These are phyloP conservation scores for Bombus sylvicola DNA, from an alignment of 1,140 invertebrate genomes.

Conservation along the genomic window DNA sequence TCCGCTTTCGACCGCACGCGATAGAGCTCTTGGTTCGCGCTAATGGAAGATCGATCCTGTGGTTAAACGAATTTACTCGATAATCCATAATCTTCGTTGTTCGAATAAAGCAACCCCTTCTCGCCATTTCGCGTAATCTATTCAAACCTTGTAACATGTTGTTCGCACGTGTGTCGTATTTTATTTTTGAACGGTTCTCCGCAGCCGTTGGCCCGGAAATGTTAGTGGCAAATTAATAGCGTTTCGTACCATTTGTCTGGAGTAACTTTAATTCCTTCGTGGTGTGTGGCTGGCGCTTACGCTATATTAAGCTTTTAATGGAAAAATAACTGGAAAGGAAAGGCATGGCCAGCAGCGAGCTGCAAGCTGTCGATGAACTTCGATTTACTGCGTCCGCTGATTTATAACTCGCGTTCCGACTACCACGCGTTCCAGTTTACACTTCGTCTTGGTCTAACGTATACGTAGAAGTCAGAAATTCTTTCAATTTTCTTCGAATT, in stretches of 20 bases:
- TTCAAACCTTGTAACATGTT: background rate
- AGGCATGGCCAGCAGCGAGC: constrained; percentile 17
- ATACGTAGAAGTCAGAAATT: no score
- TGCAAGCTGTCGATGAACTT: constrained; percentile 49
- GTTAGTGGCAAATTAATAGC: background rate
- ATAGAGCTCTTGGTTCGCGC: background rate
- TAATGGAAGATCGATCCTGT: constrained; percentile 27
- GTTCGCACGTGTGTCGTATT: background rate
- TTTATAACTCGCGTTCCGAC: constrained; percentile 46
- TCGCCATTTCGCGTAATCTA: background rate
- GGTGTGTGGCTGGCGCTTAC: constrained; percentile 36
- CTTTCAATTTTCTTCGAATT: background rate
- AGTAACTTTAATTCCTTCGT: constrained; percentile 48
- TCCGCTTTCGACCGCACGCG: constrained; percentile 17
- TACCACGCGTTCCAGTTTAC: background rate
- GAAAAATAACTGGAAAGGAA: constrained; percentile 45
- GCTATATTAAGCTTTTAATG: constrained; percentile 50
- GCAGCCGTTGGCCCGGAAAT: no score
- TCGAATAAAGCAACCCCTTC: background rate
- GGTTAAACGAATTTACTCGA: constrained; percentile 11
- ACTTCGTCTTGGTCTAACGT: background rate
- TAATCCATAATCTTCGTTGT: background rate
- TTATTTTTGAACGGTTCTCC: constrained; percentile 14
- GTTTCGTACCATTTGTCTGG: constrained; percentile 31
- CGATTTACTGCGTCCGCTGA: constrained; percentile 57